phyloP scores from a whole-genome alignment of 1,140 invertebrate species.

The Ostrea edulis region DNA sequence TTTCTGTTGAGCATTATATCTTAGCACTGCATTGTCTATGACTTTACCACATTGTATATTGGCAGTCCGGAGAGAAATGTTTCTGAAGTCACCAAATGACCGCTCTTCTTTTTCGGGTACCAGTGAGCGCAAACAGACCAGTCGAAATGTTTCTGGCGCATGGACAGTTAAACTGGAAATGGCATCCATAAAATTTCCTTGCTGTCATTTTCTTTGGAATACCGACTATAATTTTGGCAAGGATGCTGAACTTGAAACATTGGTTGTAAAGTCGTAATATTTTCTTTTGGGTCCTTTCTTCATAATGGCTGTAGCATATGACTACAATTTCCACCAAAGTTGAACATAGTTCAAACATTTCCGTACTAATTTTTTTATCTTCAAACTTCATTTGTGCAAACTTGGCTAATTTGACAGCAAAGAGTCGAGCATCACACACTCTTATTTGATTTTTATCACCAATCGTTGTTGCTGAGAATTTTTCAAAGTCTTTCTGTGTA shows the following conservation, averaged over 20 bases:
- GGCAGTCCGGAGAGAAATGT: background rate
- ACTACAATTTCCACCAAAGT: conserved; percentile 27
- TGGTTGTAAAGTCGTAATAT: conserved; percentile 33
- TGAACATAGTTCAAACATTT: background rate
- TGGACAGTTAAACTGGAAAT: conserved; percentile 33
- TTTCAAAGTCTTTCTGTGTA: background rate
- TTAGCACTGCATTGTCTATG: conserved; percentile 39
- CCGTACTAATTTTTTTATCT: background rate
- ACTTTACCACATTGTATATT: conserved; percentile 20
- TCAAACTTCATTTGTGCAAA: background rate
- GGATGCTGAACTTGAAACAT: conserved; percentile 15
- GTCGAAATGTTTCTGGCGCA: conserved; percentile 20
- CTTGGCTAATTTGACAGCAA: conserved; percentile 19
- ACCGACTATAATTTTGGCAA: background rate
- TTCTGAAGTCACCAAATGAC: conserved; percentile 29
- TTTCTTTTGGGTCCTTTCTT: background rate
- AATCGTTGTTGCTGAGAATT: background rate
- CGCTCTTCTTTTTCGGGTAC: conserved; percentile 42
- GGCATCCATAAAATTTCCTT: conserved; percentile 16
- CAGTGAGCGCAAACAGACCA: conserved; percentile 24
- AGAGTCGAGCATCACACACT: conserved; percentile 16
- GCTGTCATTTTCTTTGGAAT: conserved; percentile 33
- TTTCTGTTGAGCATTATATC: background rate
- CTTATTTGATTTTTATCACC: conserved; percentile 17
- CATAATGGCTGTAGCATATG: conserved; percentile 13